Percentiles rank a stretch among this genome's conserved stretches.
Conservation (phyloP, 1,140 invertebrate species). For the Eulimnadia texana region DNA sequence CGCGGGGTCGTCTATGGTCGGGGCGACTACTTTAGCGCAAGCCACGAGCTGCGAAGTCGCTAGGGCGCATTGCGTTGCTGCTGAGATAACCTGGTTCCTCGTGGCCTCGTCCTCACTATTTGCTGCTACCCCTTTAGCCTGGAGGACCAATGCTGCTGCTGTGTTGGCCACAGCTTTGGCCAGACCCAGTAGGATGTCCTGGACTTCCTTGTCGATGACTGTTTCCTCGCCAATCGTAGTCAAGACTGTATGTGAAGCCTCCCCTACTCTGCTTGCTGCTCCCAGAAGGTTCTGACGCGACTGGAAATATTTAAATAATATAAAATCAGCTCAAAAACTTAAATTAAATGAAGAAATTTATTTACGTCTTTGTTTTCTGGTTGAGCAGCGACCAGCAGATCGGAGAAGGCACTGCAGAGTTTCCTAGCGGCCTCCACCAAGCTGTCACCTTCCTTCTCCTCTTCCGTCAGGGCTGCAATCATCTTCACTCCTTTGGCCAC, state of each 20-base stretch:
- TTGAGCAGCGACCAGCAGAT: conserved; percentile 84
- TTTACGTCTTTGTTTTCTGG: conserved; percentile 75
- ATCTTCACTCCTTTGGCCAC: conserved; percentile 88
- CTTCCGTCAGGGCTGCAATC: conserved; percentile 82
- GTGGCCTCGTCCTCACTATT: conserved; percentile 49
- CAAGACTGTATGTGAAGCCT: conserved; percentile 87
- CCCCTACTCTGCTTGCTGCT: conserved; percentile 86
- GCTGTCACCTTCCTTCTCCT: conserved; percentile 58
- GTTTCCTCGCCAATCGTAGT: conserved; percentile 86
- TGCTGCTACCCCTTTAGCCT: conserved; percentile 84
- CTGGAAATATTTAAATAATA: too few species aligned
- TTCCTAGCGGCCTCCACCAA: conserved; percentile 85
- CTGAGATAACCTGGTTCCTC: conserved; percentile 75
- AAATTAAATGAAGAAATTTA: too few species aligned
- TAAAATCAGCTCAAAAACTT: too few species aligned
- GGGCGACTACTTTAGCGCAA: conserved; percentile 84
- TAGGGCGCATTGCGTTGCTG: conserved; percentile 89
- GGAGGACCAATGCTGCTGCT: conserved; percentile 83
- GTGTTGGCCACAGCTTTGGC: conserved; percentile 94
- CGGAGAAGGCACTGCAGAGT: conserved; percentile 85
- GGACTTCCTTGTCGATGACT: conserved; percentile 52
- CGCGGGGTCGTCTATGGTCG: conserved; percentile 69
- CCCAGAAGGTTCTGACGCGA: conserved; percentile 84
- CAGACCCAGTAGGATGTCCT: conserved; percentile 71
- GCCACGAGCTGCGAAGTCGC: conserved; percentile 95